These are phyloP conservation scores for Cyprinella venusta DNA, from an alignment of 2,797 vertebrate species.

Conservation along the genomic window DNA sequence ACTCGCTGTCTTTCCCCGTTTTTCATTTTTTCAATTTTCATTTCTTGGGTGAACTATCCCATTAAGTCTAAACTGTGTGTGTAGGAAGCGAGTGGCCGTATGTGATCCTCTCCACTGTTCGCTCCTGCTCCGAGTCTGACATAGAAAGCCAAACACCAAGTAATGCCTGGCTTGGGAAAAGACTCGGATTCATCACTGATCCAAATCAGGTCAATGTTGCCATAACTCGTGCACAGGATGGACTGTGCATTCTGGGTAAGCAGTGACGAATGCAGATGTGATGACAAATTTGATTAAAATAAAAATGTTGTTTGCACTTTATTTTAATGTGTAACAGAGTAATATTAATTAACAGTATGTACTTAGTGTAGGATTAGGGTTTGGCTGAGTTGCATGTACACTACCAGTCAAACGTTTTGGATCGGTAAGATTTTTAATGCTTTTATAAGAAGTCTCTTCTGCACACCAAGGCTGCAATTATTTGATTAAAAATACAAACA, in stretches of 20 bases:
- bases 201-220: slow-evolving; percentile 53
- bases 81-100: slow-evolving; percentile 57
- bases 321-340: too few relatives aligned
- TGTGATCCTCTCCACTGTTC: slow-evolving; percentile 51
- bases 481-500: too few relatives aligned
- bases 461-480: too few relatives aligned
- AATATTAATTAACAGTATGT: too few relatives aligned
- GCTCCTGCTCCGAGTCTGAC: slow-evolving; percentile 29
- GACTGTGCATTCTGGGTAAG: slow-evolving; percentile 60
- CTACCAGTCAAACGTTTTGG: too few relatives aligned
- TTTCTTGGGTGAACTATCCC: background rate
- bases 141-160: background rate
- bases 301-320: too few relatives aligned
- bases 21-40: background rate
- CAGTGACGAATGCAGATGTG: background rate
- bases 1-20: background rate
- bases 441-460: too few relatives aligned
- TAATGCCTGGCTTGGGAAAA: slow-evolving; percentile 21
- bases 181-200: slow-evolving; percentile 53
- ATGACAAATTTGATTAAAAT: background rate
- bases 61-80: slow-evolving; percentile 5
- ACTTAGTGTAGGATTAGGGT: too few relatives aligned
- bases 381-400: too few relatives aligned
- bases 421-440: too few relatives aligned
- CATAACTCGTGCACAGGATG: slow-evolving; percentile 54